Evolutionary conservation across 2,113 vertebrate genomes (phyloP).

Genomic region (Tinamus guttatus): DNA sequence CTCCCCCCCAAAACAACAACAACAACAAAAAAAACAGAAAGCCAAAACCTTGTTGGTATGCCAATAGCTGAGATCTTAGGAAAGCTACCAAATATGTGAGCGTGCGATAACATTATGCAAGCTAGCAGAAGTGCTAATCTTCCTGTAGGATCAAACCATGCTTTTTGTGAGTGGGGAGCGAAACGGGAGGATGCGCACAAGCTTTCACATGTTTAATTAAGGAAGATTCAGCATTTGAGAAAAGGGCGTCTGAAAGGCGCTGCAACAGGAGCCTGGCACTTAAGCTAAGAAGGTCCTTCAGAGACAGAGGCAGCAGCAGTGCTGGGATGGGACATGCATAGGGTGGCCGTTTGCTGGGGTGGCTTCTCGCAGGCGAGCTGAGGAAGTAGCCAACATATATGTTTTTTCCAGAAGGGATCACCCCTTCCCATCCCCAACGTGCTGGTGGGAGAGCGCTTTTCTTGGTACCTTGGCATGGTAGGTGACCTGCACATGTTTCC

Average conservation of each 20-base stretch:
- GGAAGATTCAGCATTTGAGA: not conserved
- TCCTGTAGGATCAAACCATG: not conserved
- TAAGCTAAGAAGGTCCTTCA: not conserved
- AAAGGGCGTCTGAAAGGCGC: not conserved
- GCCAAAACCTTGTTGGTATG: not conserved
- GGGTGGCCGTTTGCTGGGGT: rapidly evolving
- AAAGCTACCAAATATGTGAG: not conserved
- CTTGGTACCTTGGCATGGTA: rapidly evolving
- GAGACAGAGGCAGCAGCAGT: not conserved
- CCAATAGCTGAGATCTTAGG: not conserved
- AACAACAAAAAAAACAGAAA: not conserved
- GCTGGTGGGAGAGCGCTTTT: not conserved
- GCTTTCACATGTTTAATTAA: not conserved
- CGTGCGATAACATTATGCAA: not conserved
- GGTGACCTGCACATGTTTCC: rapidly evolving
- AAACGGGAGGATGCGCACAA: not conserved
- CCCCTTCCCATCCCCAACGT: rapidly evolving
- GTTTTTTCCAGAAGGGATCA: not conserved
- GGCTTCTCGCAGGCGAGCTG: not conserved
- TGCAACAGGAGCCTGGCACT: not conserved
- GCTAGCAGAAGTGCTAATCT: not conserved
- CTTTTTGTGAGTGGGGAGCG: not conserved
- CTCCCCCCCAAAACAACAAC: no score
- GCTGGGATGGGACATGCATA: rapidly evolving
- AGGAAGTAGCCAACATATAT: not conserved